Base-by-base conservation (phyloP, 1,140 invertebrate genomes). In the Grapholita molesta region DNA sequence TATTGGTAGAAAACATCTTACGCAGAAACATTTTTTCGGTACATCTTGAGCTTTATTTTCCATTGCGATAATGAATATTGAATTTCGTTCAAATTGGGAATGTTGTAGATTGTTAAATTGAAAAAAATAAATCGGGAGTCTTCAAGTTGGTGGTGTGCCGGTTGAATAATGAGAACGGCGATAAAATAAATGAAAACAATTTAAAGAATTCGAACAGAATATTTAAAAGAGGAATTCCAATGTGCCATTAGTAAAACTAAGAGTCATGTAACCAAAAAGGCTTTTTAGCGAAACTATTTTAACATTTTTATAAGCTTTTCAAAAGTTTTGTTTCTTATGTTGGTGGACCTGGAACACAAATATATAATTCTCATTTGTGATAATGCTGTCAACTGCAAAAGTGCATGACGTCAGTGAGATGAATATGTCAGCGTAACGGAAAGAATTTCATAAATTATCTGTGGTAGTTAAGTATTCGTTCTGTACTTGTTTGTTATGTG, bases 401-500 rank as follows among this genome's bases (percentile, higher is more conserved):
- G 12, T 15, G 55, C 6, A 30, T 61, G 55, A 61, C 55, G 24
- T 61, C 55, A 61, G 23, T 57, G 21, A n/a, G 5, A 61, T 30
- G 55, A n/a, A n/a, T n/a, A n/a, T 61, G 55, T 28, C 55, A 61
- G 25, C 21, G 55, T 61, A 61, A 61, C 55, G 55, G 55, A 61
- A 28, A 61, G 55, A 61, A 61, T 61, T 61, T 61, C 1, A 9
- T 28, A 28, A 12, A 61, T 61, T 78, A 78, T 86, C 75, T 80
- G 75, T 81, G 78, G 79, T 82, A 76, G 77, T 69, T 77, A 78
- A 38, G 57, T 68, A 28, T 32, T 32, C 30, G 18, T 52, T 71
- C 72, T 76, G 78, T 85, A 88, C 82, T 86, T 86, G 53, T 88
- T 84, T 89, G 85, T 88, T 90, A 88, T 86, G 82, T 61, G 25